Base-by-base conservation (phyloP, 1,140 invertebrate genomes). In the Procambarus clarkii region DNA sequence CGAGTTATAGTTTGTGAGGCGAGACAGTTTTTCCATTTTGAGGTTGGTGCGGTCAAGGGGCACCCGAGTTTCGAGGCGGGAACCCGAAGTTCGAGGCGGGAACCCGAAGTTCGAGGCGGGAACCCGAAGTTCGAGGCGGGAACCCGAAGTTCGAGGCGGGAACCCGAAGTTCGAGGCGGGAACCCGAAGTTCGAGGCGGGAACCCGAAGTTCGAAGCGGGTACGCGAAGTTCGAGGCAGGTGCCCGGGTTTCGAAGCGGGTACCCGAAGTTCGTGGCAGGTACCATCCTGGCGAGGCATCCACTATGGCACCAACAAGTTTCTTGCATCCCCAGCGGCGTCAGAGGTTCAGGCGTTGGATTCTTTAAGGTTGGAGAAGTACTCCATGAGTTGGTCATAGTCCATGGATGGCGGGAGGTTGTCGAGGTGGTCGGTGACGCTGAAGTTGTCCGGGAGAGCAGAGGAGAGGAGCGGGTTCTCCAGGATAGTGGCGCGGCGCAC, bases 351-450 rank as follows among this genome's bases (percentile, higher is more conserved):
- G 89, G 96, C 96, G 93, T 95, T 96, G 3, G 96, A 96, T 95
- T 97, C 98, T 96, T 99, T 99, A 93, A 99, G 95, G 95, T 98
- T 99, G 95, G 98, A 98, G 96, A 99, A 99, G 95, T 99, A 98
- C 94, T 98, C 97, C 97, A 98, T 98, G 94, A 99, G 97, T 95
- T 99, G 97, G 94, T 99, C 98, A 95, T 99, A 99, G 94, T 99
- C 98, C 97, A 99, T 98, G 93, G 97, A 97, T 91, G 97, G 95
- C 93, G 97, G 96, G 21, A 98, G 97, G 95, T 77, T 96, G 96
- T 48, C 95, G 94, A 99, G 97, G 95, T 99, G 97, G 94, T 98
- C 97, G 94, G 99, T 98, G 94, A 98, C 97, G 97, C 98, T 98
- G 93, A 98, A 97, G 92, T 97, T 95, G 93, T 97, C 96, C 13